phyloP scores from a whole-genome alignment of 1,140 invertebrate genomes.

The Atta cephalotes region DNA sequence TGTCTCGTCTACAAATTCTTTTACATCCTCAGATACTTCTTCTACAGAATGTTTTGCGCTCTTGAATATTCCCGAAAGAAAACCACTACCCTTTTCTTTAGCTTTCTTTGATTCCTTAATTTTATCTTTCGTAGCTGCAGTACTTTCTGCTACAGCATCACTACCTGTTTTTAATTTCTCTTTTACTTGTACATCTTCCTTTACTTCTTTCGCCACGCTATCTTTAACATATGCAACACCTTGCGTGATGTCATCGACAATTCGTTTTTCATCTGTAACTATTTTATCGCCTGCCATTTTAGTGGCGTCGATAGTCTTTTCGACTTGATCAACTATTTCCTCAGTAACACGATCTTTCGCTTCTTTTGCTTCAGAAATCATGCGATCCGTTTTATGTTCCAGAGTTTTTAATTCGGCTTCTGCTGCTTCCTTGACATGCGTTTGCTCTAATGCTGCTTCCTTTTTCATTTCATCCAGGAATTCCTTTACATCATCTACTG shows the following conservation, averaged over 20 bases:
- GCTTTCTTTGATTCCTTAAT: slow-evolving; percentile 69
- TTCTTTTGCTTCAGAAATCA: slow-evolving; percentile 31
- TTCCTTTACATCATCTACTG: slow-evolving; percentile 65
- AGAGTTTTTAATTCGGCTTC: slow-evolving; percentile 41
- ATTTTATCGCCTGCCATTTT: slow-evolving; percentile 45
- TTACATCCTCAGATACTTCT: slow-evolving; percentile 79
- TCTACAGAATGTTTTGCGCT: slow-evolving; percentile 77
- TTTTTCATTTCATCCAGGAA: slow-evolving; percentile 29
- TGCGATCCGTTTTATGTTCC: not conserved
- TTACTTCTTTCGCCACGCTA: slow-evolving; percentile 41
- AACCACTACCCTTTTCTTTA: slow-evolving; percentile 70
- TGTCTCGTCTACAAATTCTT: slow-evolving; percentile 77
- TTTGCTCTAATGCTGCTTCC: slow-evolving; percentile 30
- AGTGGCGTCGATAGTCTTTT: slow-evolving; percentile 53
- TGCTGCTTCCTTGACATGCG: not conserved
- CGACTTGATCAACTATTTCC: slow-evolving; percentile 30
- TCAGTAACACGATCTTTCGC: slow-evolving; percentile 3
- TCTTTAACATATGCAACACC: slow-evolving; percentile 50
- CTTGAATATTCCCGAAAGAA: slow-evolving; percentile 73
- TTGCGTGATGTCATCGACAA: slow-evolving; percentile 50
- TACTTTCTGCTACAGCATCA: slow-evolving; percentile 29
- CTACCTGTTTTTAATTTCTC: slow-evolving; percentile 12
- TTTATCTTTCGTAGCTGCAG: slow-evolving; percentile 63
- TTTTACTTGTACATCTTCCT: slow-evolving; percentile 59
- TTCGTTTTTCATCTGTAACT: slow-evolving; percentile 25